Base-by-base conservation (phyloP, 1,140 invertebrate genomes). In the Drosophila aff. region DNA sequence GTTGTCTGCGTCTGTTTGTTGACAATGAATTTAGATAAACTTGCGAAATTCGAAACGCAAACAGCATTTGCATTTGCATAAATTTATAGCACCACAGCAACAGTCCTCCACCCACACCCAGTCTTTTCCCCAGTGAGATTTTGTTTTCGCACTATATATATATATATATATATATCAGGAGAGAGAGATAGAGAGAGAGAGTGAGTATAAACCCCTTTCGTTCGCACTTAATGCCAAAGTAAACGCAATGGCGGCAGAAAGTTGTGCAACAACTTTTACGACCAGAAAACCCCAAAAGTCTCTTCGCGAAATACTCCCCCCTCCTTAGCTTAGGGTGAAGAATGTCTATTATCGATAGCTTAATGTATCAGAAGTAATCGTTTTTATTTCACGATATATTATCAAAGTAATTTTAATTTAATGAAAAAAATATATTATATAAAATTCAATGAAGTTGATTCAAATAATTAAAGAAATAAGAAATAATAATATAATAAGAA, bases 11-110 rank as follows among this genome's bases (percentile, higher is more conserved):
- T 76, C 79, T 86, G 82, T 87, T 87, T 87, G 84, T 89, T 89
- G 84, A 87, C 84, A 87, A 89, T 87, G 84, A 89, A 89, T 87
- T 87, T 87, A 87, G 84, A 87, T 87, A 87, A 87, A 87, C 84
- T 87, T 87, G 77, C 55, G 74, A 87, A 87, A 89, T 87, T 87
- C 84, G 77, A 81, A 87, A 76, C 82, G 84, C 84, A 87, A 87
- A 87, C 81, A 89, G 85, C 73, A 89, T 87, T 87, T 80, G 84
- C 80, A 87, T 87, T 87, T 87, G 77, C 84, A 87, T 87, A 87
- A 78, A 89, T 87, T 87, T 87, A 83, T 78, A 83, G 71, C 72
- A 66, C 16, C 23, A 21, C 3, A 44, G 71, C 76, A 65, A 5
- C n/a, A n/a, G 2, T 28, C 1, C 10, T 33, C n/a, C 23, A 6